Conservation (phyloP, 1,140 invertebrate species). For the Aricia agestis region DNA sequence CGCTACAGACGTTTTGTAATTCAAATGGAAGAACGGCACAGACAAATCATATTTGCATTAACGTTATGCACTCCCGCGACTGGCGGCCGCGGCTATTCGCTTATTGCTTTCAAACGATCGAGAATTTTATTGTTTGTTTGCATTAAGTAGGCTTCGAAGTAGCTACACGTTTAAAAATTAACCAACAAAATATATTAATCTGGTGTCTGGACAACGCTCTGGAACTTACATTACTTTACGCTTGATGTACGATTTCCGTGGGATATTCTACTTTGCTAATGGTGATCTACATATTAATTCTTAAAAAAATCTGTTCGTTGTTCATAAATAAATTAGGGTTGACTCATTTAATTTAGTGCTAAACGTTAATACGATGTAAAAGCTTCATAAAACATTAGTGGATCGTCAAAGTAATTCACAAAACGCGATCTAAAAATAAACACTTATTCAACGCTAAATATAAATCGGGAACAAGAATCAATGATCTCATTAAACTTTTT, state of each 20-base stretch:
- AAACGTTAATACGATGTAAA: not conserved
- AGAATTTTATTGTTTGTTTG: too few species aligned
- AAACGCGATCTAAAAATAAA: not conserved
- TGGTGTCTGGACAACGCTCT: too few species aligned
- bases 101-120: not conserved
- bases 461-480: not conserved
- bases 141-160: too few species aligned
- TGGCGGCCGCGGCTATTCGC: not conserved
- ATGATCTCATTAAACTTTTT: not conserved
- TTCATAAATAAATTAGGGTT: not conserved
- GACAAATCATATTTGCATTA: slow-evolving; percentile 31
- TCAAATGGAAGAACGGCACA: slow-evolving; percentile 44
- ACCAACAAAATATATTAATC: too few species aligned
- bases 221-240: too few species aligned
- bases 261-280: too few species aligned
- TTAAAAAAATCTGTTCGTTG: not conserved
- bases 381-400: not conserved
- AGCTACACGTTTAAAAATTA: too few species aligned
- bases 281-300: too few species aligned
- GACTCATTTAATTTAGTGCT: not conserved
- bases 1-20: slow-evolving; percentile 52
- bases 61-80: slow-evolving; percentile 8
- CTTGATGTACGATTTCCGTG: too few species aligned
- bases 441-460: slow-evolving; percentile 3
- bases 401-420: not conserved